Evolutionary conservation across 2,888 invertebrate species (phyloP).

Genomic region (Pecten maximus): DNA sequence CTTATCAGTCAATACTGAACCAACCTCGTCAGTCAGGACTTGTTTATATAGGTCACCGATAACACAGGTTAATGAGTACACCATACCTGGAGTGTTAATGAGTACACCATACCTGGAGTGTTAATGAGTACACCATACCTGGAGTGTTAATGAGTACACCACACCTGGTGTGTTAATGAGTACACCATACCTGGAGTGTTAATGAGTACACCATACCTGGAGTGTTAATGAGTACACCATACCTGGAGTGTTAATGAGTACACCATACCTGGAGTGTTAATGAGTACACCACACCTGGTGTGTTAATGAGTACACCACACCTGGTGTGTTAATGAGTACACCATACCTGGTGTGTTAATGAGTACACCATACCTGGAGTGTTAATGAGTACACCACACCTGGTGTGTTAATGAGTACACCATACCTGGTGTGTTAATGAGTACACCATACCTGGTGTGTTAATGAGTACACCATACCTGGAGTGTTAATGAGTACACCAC

Average conservation of each 20-base stretch:
- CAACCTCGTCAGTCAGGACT: background rate
- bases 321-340: too few relatives aligned
- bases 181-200: background rate
- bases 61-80: background rate
- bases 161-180: background rate
- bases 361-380: too few relatives aligned
- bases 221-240: background rate
- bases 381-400: too few relatives aligned
- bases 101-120: background rate
- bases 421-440: too few relatives aligned
- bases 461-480: too few relatives aligned
- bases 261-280: background rate
- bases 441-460: too few relatives aligned
- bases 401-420: too few relatives aligned
- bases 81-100: background rate
- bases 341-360: too few relatives aligned
- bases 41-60: background rate
- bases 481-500: too few relatives aligned
- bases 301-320: too few relatives aligned
- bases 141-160: background rate
- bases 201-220: background rate
- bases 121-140: background rate
- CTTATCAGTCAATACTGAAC: conserved; percentile 1
- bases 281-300: too few relatives aligned
- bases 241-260: background rate